Conservation (phyloP, 1,140 invertebrate genomes). For the Lethocerus indicus region DNA sequence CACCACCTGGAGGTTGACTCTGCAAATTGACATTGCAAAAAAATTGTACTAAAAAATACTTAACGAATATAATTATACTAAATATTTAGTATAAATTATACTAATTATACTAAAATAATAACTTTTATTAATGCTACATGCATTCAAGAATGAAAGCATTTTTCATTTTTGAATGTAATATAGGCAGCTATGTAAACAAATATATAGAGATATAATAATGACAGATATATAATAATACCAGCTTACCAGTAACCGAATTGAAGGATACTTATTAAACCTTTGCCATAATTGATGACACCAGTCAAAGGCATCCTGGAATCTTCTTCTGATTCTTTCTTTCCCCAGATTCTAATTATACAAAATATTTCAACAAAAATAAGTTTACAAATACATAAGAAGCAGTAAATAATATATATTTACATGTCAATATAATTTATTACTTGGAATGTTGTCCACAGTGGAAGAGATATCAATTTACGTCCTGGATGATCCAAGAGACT, state of each 20-base stretch:
- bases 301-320: slow-evolving; percentile 57
- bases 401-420: not conserved
- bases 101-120: slow-evolving; percentile 2
- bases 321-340: slow-evolving; percentile 51
- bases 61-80: slow-evolving; percentile 11
- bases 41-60: too few species aligned
- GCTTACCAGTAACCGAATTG: slow-evolving; percentile 56
- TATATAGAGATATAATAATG: too few species aligned
- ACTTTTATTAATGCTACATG: too few species aligned
- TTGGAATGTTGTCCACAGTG: slow-evolving; percentile 63
- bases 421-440: slow-evolving; percentile 2
- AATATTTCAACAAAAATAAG: slow-evolving; percentile 19
- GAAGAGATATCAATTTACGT: slow-evolving; percentile 52
- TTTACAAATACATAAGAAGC: slow-evolving; percentile 3
- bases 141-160: too few species aligned
- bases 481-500: slow-evolving; percentile 24
- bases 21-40: too few species aligned
- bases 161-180: too few species aligned
- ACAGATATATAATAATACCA: too few species aligned
- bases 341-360: too few species aligned
- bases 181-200: too few species aligned
- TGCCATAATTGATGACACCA: slow-evolving; percentile 53
- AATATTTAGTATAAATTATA: not conserved
- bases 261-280: slow-evolving; percentile 47
- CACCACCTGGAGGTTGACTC: slow-evolving; percentile 53